Evolutionary conservation across 1,140 invertebrate genomes (phyloP), one percentile per base, ranked within the genome.

Genomic region (Melitaea cinxia): DNA sequence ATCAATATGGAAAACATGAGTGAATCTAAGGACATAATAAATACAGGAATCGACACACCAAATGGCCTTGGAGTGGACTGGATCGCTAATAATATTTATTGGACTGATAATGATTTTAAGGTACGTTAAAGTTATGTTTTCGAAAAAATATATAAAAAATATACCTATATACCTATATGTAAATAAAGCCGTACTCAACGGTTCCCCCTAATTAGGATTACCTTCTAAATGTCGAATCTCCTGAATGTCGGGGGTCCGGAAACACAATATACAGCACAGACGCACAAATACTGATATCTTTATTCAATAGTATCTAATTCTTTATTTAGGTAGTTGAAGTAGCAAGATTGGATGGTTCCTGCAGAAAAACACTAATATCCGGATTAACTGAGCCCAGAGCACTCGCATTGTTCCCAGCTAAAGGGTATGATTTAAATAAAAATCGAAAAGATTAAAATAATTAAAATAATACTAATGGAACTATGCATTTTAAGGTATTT

Each of bases 81-180:
- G 96, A 92, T 98, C 53, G 94, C 95, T 12, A 93, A 96, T 59
- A 98, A 98, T 82, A 92, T 98, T 15, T 98, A 98, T 82, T 98
- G 96, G 96, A 96, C 96, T 0, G 96, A 97, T 80, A 95, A 95
- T 39, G 94, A 94, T 50, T 93, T 95, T 19, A 96, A 96, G 84
- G 92, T 95, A 73, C 14, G 33, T 45, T 4, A 35, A 2, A 10
- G 12, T 35, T 35, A 4, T 10, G 12, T 7, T 4, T 7, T 7
- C 33, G 9, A 35, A 35, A 35, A 10, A 35, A n/a, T n/a, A n/a
- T n/a, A n/a, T n/a, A n/a, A 35, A 35, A 10, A 35, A 10, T 26
- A 10, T 42, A n/a, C 23, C 49, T 28, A 28, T 28, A 28, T 28
- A 28, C 3, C 3, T 4, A 28, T 28, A 28, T 28, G 26, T 28